Evolutionary conservation across 2,113 vertebrate species (phyloP), one percentile per base, ranked within the genome.

Genomic region (Cyprinodon brontotheroides): DNA sequence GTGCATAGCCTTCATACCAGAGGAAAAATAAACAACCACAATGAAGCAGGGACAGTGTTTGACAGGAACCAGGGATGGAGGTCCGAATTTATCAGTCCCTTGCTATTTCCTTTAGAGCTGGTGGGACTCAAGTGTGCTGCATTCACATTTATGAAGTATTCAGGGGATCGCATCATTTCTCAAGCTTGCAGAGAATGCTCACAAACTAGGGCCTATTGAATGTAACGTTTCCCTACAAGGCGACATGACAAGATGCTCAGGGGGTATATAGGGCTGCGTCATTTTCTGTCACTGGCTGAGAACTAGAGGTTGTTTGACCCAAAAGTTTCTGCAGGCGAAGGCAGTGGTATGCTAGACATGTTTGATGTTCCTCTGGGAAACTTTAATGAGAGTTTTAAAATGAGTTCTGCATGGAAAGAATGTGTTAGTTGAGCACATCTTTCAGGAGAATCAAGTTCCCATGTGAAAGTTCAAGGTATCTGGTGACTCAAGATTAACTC

Each of bases 141-240:
- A 61, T 72, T 83, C 77, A 78, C 74, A 83, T 85, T 90, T 85
- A 4, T 39, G 66, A 80, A 78, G 81, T 77, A 86, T 88, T 87
- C 75, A 80, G 57, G 70, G 62, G 22, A 66, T 85, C 92, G 80
- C 88, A 81, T 93, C 76, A 90, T 78, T 86, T 75, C 75, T 67
- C 74, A 88, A 62, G 76, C 81, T 59, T 29, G 36, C 53, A 50
- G 87, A 75, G 92, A 95, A 94, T 92, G 85, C 79, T 72, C 60
- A 65, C 60, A 76, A 79, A 67, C 45, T 59, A 61, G 36, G 61
- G 48, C 65, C 73, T 15, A 66, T 82, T 72, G 77, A 89, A 89
- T 86, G 65, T 64, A 79, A 86, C 61, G 71, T 80, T 93, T 94
- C 94, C 94, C 87, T 95, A 93, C 70, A 94, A 90, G 94, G 94